Percentiles rank a stretch among this genome's conserved stretches.
Conservation (phyloP, 1,140 invertebrate genomes). For the Cephus cinctus region DNA sequence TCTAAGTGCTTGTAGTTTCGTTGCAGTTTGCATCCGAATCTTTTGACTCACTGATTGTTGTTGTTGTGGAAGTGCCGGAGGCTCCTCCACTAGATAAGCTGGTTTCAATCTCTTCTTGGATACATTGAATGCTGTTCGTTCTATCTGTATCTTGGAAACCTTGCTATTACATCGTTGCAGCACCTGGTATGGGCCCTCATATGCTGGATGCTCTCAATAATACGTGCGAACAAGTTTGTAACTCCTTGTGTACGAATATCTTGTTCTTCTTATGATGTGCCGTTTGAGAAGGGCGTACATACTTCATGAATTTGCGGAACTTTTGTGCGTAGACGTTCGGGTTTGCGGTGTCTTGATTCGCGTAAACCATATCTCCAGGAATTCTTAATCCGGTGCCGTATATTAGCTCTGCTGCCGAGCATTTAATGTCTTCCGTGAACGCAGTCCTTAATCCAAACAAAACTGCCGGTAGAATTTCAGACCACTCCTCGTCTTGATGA, state of each 20-base stretch:
- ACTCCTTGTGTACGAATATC: conserved; percentile 8
- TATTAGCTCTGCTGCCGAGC: conserved; percentile 39
- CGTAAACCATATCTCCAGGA: conserved; percentile 26
- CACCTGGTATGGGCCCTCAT: too few species aligned
- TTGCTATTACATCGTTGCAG: too few species aligned
- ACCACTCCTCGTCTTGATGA: conserved; percentile 32
- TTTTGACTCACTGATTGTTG: too few species aligned
- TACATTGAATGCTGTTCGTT: too few species aligned
- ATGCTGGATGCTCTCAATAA: too few species aligned
- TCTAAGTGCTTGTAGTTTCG: too few species aligned
- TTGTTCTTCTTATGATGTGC: conserved; percentile 14
- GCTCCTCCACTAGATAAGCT: too few species aligned
- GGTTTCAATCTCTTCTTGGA: too few species aligned
- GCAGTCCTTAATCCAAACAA: conserved; percentile 43
- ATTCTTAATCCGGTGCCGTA: conserved; percentile 38
- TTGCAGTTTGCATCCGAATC: too few species aligned
- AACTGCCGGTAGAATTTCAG: conserved; percentile 39
- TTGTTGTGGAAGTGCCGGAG: too few species aligned
- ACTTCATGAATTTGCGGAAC: conserved; percentile 15
- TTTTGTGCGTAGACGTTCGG: conserved; percentile 17
- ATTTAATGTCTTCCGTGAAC: conserved; percentile 36
- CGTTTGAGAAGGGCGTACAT: conserved; percentile 13
- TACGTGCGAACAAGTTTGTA: too few species aligned
- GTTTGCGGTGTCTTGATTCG: conserved; percentile 16
- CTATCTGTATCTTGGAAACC: too few species aligned